These are phyloP conservation scores for Avahi laniger DNA, from an alignment of 2,797 vertebrate genomes.

Conservation along the genomic window DNA sequence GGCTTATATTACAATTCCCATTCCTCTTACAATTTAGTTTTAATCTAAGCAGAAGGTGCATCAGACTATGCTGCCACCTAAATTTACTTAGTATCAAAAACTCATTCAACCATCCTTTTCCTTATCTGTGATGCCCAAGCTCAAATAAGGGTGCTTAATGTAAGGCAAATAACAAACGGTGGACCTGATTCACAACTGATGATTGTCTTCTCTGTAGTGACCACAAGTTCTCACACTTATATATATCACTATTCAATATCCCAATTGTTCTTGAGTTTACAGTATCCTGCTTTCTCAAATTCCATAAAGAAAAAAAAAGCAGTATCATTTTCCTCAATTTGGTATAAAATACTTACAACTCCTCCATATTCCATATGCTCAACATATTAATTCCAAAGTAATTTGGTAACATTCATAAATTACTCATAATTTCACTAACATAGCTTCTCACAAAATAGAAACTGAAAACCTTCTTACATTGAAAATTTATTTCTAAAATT, in stretches of 20 bases:
- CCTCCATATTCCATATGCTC: background rate
- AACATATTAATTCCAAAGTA: constrained; percentile 1
- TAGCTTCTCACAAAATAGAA: constrained; percentile 22
- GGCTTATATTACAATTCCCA: background rate
- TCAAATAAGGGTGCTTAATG: background rate
- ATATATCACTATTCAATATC: background rate
- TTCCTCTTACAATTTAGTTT: background rate
- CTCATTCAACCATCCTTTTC: background rate
- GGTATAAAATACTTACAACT: background rate
- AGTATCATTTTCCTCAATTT: background rate
- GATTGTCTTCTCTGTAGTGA: background rate
- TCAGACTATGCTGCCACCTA: background rate
- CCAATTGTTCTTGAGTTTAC: background rate
- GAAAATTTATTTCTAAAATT: constrained; percentile 29
- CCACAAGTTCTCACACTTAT: background rate
- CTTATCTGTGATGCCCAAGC: background rate
- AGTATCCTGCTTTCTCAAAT: constrained; percentile 19
- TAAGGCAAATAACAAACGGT: background rate
- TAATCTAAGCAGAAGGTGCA: constrained; percentile 16
- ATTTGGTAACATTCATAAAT: constrained; percentile 28
- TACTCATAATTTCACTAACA: constrained; percentile 29
- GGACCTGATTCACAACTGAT: background rate
- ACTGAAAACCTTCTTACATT: background rate
- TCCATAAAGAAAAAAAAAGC: background rate
- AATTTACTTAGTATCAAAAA: constrained; percentile 24